Conservation (phyloP, 2,113 vertebrate species). For the Chionis minor region DNA sequence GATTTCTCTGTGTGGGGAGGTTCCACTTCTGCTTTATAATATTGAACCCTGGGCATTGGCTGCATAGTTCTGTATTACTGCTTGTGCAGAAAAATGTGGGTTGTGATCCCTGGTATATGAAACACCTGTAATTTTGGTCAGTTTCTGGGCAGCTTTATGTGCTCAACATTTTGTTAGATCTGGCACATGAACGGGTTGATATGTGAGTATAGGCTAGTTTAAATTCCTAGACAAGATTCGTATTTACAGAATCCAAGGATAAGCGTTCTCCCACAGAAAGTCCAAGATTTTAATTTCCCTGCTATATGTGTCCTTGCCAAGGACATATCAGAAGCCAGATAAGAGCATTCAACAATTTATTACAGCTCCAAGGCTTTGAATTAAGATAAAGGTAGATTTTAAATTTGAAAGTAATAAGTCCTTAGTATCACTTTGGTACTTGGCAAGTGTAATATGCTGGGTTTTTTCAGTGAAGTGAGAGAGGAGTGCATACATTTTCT, state of each 20-base stretch:
- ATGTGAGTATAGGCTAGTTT: not conserved
- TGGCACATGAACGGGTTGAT: not conserved
- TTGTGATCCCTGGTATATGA: not conserved
- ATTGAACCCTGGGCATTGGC: not conserved
- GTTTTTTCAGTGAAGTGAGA: not conserved
- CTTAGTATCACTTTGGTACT: not conserved
- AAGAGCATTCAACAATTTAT: slow-evolving; percentile 21
- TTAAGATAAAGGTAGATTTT: not conserved
- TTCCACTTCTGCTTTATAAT: not conserved
- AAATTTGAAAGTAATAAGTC: not conserved
- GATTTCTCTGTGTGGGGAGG: not conserved
- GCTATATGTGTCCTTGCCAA: not conserved
- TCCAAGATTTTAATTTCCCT: not conserved
- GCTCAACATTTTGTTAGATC: not conserved
- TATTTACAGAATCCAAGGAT: not conserved
- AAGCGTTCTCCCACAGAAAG: not conserved
- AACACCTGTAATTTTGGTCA: not conserved
- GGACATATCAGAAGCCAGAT: not conserved
- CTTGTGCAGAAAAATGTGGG: not conserved
- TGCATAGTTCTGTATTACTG: not conserved
- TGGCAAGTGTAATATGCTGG: not conserved
- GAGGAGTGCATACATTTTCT: not conserved
- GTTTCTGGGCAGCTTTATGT: not conserved
- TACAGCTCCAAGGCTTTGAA: not conserved
- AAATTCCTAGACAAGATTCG: not conserved